These are phyloP conservation scores for Drosophila yakuba DNA, from an alignment of 1,140 invertebrate genomes.

Conservation along the genomic window DNA sequence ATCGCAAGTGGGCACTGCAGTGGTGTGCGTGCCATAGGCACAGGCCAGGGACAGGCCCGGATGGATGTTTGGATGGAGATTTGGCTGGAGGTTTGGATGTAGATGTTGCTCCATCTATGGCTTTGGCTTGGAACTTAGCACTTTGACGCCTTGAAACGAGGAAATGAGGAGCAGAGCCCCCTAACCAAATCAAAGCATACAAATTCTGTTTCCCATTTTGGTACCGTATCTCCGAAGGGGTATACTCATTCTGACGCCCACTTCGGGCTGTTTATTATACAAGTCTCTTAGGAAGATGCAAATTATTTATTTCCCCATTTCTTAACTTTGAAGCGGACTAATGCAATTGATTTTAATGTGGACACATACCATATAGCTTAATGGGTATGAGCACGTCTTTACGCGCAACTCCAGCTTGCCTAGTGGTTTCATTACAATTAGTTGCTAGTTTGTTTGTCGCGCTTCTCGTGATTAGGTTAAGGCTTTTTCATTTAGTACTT, in stretches of 20 bases:
- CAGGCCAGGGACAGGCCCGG: conserved; percentile 22
- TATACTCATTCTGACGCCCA: not conserved
- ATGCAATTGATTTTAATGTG: too few relatives aligned
- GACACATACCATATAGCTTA: too few relatives aligned
- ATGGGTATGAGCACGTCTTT: conserved; percentile 12
- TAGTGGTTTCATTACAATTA: conserved; percentile 18
- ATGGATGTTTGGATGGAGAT: conserved; percentile 13
- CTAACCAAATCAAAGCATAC: conserved; percentile 43
- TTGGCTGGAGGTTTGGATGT: conserved; percentile 2
- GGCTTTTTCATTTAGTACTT: conserved; percentile 69
- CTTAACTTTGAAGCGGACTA: too few relatives aligned
- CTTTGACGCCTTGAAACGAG: conserved; percentile 81
- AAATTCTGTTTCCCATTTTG: not conserved
- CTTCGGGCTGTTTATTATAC: too few relatives aligned
- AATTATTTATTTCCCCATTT: too few relatives aligned
- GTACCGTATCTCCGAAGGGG: not conserved
- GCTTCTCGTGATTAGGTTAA: conserved; percentile 76
- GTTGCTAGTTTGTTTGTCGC: conserved; percentile 63
- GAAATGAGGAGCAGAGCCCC: conserved; percentile 70
- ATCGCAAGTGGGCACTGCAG: not conserved
- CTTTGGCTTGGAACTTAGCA: conserved; percentile 64
- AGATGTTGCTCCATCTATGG: too few relatives aligned
- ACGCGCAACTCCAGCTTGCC: not conserved
- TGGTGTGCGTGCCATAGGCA: conserved; percentile 15
- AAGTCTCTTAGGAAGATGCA: too few relatives aligned